Evolutionary conservation across 2,797 vertebrate genomes (phyloP), one percentile per base, ranked within the genome.

Genomic region (Oryzias sinensis): DNA sequence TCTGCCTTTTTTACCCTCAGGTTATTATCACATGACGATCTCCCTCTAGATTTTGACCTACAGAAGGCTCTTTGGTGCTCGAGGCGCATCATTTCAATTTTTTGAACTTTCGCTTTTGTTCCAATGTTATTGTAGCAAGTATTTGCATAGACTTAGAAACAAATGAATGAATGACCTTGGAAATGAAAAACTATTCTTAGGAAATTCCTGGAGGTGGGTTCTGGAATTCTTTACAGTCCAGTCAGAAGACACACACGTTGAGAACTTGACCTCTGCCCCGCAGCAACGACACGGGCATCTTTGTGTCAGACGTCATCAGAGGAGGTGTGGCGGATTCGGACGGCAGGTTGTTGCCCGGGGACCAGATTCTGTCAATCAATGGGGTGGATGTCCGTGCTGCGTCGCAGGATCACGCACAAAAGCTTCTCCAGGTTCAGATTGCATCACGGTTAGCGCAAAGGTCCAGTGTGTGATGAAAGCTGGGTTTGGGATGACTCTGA

Each of bases 201-300:
- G 20, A 22, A 22, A 22, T 22, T 22, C 6, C 27, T 29, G 1
- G 5, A 29, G 1, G 27, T 29, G 5, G 6, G 27, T 29, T 22
- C 2, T 22, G 2, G 20, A 22, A 22, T 22, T 3, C 20, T 22
- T 3, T 22, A 22, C 20, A 22, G 20, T 22, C 20, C 3, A 22
- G 20, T 22, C 20, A 3, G 20, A 22, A 22, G 20, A 22, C 20
- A 37, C 2, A 37, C 9, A 11, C 13, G 11, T 37, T 37, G 4
- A 37, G 9, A 3, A 2, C 11, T 37, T 77, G 79, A 83, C 85
- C 69, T 86, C 74, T 72, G 56, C 43, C 82, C 55, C 9, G 49
- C 90, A 98, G 96, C 82, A 94, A 94, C 80, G 95, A 96, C 80
- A 95, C 93, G 0, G 97, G 97, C 15, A 93, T 98, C 55, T 99